Conservation (phyloP, 2,888 invertebrate species). For the Parnassius apollo region DNA sequence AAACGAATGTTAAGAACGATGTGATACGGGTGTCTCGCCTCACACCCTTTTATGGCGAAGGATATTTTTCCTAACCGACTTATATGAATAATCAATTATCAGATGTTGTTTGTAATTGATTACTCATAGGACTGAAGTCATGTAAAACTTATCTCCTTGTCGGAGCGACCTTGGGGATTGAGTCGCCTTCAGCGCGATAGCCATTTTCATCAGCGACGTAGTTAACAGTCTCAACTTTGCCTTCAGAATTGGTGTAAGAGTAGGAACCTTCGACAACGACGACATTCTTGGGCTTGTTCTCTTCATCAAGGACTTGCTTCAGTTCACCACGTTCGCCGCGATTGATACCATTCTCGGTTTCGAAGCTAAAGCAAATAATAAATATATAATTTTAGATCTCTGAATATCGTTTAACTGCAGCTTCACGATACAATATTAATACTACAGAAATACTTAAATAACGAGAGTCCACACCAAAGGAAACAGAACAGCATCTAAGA, state of each 20-base stretch:
- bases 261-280: slow-evolving; percentile 82
- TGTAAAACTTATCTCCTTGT: slow-evolving; percentile 39
- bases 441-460: too few species aligned
- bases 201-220: slow-evolving; percentile 84
- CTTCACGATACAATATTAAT: too few species aligned
- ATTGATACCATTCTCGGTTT: slow-evolving; percentile 79
- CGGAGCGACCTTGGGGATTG: slow-evolving; percentile 79
- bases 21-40: slow-evolving; percentile 34
- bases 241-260: slow-evolving; percentile 79
- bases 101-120: slow-evolving; percentile 29
- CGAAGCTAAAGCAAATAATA: slow-evolving; percentile 52
- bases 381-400: background rate
- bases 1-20: slow-evolving; percentile 38
- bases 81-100: slow-evolving; percentile 21
- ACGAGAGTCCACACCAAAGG: too few species aligned
- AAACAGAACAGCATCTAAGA: too few species aligned
- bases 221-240: slow-evolving; percentile 69
- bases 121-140: slow-evolving; percentile 28
- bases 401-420: too few species aligned
- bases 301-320: slow-evolving; percentile 69
- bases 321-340: slow-evolving; percentile 73
- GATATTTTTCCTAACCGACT: slow-evolving; percentile 18
- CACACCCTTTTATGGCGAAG: slow-evolving; percentile 30
- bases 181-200: slow-evolving; percentile 82
- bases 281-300: slow-evolving; percentile 78